Evolutionary conservation across 1,140 invertebrate genomes (phyloP).

Genomic region (Portunus trituberculatus): DNA sequence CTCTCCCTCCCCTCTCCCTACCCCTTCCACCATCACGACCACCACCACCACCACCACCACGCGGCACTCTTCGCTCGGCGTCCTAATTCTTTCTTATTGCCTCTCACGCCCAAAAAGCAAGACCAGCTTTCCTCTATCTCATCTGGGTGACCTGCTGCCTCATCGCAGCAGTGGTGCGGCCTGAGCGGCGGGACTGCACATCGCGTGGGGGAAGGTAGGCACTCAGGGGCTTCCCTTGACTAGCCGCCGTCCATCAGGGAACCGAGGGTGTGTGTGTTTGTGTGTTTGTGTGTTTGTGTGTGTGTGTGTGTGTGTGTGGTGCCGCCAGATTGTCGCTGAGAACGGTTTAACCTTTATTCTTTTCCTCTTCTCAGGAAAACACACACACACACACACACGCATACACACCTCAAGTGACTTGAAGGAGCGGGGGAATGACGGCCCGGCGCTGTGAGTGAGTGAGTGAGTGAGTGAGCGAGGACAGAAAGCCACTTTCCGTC

Average conservation of each 20-base stretch:
- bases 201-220: not conserved
- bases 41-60: not conserved
- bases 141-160: not conserved
- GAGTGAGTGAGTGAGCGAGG: no score
- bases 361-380: not conserved
- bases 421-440: not conserved
- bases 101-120: not conserved
- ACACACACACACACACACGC: not conserved
- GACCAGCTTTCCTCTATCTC: not conserved
- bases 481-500: no score
- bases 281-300: no score
- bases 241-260: not conserved
- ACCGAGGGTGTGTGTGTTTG: not conserved
- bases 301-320: no score
- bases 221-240: not conserved
- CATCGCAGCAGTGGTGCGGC: not conserved
- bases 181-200: no score
- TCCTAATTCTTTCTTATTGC: not conserved
- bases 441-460: no score
- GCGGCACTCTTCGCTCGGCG: not conserved
- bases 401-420: not conserved
- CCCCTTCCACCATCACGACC: not conserved
- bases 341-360: not conserved
- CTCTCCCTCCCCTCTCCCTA: not conserved
- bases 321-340: no score